phyloP scores from a whole-genome alignment of 2,797 vertebrate genomes.

The Pangasius mekongensis region DNA sequence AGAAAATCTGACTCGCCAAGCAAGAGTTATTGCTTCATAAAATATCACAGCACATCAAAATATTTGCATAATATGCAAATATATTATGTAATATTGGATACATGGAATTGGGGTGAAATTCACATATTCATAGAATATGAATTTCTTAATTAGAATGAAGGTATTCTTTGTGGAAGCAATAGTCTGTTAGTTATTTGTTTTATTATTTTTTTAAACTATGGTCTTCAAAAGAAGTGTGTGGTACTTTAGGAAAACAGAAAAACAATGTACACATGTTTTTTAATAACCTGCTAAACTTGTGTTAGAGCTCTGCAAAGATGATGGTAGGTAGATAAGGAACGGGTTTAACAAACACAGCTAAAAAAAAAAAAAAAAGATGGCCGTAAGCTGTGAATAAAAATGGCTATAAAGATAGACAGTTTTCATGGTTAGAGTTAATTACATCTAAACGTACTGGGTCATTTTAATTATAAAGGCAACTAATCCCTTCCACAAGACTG shows the following conservation, averaged over 20 bases:
- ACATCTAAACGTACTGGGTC: background rate
- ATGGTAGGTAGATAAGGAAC: background rate
- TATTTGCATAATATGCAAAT: background rate
- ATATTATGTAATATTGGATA: background rate
- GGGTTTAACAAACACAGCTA: background rate
- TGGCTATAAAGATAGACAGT: background rate
- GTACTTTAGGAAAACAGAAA: too few species aligned
- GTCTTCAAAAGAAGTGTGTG: background rate
- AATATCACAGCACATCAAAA: background rate
- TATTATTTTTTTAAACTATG: background rate
- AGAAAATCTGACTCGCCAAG: background rate
- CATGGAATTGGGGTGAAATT: background rate
- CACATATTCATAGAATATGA: background rate
- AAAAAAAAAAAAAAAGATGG: background rate
- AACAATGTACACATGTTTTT: background rate
- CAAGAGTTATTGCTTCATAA: constrained; percentile 2
- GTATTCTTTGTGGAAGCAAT: background rate
- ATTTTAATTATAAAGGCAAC: background rate
- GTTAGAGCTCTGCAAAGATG: background rate
- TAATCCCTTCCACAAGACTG: background rate
- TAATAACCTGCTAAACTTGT: background rate
- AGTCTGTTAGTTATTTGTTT: background rate
- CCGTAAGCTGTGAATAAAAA: background rate
- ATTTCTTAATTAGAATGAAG: background rate
- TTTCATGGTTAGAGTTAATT: background rate